phyloP scores from a whole-genome alignment of 2,797 vertebrate genomes.

The Anguilla megastoma region DNA sequence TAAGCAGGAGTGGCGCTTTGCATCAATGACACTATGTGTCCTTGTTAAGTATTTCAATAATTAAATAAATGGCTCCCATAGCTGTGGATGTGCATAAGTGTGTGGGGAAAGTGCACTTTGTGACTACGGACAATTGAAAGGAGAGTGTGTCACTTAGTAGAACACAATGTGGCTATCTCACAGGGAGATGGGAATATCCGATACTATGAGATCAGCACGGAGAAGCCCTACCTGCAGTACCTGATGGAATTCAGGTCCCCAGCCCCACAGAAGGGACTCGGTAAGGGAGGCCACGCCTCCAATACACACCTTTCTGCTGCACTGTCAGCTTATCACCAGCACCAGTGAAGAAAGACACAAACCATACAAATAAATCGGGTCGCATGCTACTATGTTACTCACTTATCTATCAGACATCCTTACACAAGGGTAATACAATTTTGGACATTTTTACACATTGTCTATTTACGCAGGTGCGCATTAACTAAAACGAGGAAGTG shows the following conservation, averaged over 20 bases:
- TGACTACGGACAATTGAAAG: background rate
- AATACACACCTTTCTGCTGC: background rate
- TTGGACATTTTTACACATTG: background rate
- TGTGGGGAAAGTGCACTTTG: background rate
- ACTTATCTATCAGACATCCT: background rate
- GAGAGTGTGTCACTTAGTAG: background rate
- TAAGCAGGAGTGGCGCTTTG: background rate
- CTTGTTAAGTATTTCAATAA: background rate
- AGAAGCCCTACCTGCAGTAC: conserved; percentile 94
- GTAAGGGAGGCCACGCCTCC: conserved; percentile 67
- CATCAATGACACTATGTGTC: background rate
- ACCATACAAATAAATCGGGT: background rate
- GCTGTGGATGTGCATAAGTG: background rate
- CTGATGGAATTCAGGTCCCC: conserved; percentile 97
- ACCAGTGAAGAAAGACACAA: background rate
- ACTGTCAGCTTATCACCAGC: background rate
- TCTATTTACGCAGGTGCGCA: background rate
- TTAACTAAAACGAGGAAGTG: background rate
- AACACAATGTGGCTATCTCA: conserved; percentile 26
- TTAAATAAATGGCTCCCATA: background rate
- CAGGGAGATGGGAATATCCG: conserved; percentile 98
- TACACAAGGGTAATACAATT: background rate
- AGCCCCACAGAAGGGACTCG: conserved; percentile 92
- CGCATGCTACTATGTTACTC: background rate
- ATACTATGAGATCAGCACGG: conserved; percentile 91